Percentiles rank a stretch among this genome's conserved stretches.
These are phyloP conservation scores for Apostichopus leukothele DNA, from an alignment of 53 echinoderm and acorn worm genomes.

Conservation along the genomic window DNA sequence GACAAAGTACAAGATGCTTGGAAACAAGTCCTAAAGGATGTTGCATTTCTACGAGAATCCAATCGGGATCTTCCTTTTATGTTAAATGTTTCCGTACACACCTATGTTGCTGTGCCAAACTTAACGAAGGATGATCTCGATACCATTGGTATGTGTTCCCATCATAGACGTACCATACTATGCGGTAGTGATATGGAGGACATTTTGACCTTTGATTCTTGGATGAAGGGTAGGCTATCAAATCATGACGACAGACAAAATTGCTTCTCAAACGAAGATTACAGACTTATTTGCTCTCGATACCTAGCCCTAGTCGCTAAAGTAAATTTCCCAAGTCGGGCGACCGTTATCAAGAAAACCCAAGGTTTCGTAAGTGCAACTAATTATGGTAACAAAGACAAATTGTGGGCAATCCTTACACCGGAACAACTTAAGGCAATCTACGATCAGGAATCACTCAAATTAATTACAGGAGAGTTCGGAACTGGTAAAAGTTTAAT, in stretches of 20 bases:
- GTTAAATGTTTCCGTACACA: slow-evolving; percentile 23
- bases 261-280: neutral
- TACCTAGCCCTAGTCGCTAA: slow-evolving; percentile 16
- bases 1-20: neutral
- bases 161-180: neutral
- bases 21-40: slow-evolving; percentile 29
- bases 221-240: slow-evolving; percentile 2
- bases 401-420: slow-evolving; percentile 25
- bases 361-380: neutral
- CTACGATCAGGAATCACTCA: neutral
- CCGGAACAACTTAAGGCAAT: slow-evolving; percentile 15
- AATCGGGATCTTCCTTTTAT: slow-evolving; percentile 39
- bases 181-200: neutral
- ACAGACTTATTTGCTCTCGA: slow-evolving; percentile 25
- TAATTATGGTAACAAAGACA: neutral
- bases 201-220: neutral
- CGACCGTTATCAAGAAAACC: slow-evolving; percentile 22
- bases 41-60: slow-evolving; percentile 18
- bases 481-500: slow-evolving; percentile 32
- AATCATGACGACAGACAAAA: neutral
- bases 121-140: neutral
- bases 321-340: slow-evolving; percentile 17
- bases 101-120: slow-evolving; percentile 25
- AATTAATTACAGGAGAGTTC: slow-evolving; percentile 23
- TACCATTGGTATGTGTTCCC: neutral